Evolutionary conservation across 2,797 vertebrate genomes (phyloP).

Genomic region (Trematomus bernacchii): DNA sequence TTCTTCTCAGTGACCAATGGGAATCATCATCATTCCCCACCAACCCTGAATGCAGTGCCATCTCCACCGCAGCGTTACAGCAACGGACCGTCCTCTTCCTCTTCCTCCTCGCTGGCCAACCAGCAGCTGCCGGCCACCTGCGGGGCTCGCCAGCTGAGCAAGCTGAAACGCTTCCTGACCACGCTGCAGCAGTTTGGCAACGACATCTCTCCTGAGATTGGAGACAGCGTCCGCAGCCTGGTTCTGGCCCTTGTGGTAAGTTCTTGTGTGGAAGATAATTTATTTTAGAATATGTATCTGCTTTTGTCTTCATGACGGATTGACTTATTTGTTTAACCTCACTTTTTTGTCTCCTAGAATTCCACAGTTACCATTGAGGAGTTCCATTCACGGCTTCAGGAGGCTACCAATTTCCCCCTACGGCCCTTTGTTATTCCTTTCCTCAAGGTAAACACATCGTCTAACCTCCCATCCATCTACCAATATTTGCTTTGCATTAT

Average conservation of each 20-base stretch:
- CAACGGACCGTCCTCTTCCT: conserved; percentile 97
- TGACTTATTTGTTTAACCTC: neutral
- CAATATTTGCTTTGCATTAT: conserved; percentile 39
- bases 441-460: conserved; percentile 89
- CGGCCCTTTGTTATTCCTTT: conserved; percentile 98
- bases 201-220: conserved; percentile 98
- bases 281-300: neutral
- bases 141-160: conserved; percentile 98
- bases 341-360: conserved; percentile 85
- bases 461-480: neutral
- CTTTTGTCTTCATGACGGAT: neutral
- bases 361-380: conserved; percentile 98
- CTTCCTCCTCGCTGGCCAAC: conserved; percentile 96
- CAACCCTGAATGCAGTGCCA: conserved; percentile 94
- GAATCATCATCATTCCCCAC: conserved; percentile 96
- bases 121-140: conserved; percentile 98
- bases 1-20: conserved; percentile 92
- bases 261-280: neutral
- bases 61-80: conserved; percentile 97
- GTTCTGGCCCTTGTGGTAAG: conserved; percentile 96
- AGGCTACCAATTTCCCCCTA: conserved; percentile 97
- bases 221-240: conserved; percentile 96
- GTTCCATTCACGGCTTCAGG: conserved; percentile 97
- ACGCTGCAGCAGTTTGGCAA: conserved; percentile 99
- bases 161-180: conserved; percentile 98